Percentiles rank a stretch among this genome's conserved stretches.
These are phyloP conservation scores for Onychomys arenicola DNA, from an alignment of 2,797 vertebrate species.

Conservation along the genomic window DNA sequence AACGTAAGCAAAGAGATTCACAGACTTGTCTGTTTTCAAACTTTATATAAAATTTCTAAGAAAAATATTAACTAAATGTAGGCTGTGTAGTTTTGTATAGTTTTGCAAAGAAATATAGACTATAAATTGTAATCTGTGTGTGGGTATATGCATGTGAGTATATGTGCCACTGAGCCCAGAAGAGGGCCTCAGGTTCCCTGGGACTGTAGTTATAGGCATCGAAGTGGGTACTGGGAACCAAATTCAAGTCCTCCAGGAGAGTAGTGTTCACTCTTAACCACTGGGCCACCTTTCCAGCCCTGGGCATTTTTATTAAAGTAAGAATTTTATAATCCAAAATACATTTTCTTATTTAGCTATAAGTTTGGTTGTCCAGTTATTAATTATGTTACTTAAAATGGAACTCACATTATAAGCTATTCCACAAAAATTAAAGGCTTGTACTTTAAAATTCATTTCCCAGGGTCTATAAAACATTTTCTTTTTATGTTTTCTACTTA, in stretches of 20 bases:
- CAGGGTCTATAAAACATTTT: not conserved
- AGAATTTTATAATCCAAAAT: not conserved
- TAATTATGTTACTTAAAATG: not conserved
- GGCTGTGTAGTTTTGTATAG: not conserved
- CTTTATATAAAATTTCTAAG: not conserved
- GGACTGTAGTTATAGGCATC: not conserved
- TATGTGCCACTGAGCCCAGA: not conserved
- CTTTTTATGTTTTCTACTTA: not conserved
- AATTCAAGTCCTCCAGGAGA: not conserved
- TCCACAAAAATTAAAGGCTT: not conserved
- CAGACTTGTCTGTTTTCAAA: not conserved
- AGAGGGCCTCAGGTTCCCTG: too few relatives aligned
- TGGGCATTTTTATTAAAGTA: not conserved
- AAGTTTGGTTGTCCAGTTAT: not conserved
- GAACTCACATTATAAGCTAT: not conserved
- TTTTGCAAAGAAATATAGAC: not conserved
- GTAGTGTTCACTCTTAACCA: not conserved
- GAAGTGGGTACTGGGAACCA: not conserved
- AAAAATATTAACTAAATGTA: slow-evolving; percentile 5
- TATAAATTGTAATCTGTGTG: not conserved
- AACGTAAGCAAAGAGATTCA: not conserved
- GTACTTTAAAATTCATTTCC: not conserved
- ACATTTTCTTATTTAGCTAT: not conserved
- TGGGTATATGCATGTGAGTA: too few relatives aligned
- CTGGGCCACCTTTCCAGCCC: not conserved